A percentile compares a stretch with the other conserved stretches of the same genome.
phyloP scores from a whole-genome alignment of 1,140 invertebrate species.

The Araneus ventricosus region DNA sequence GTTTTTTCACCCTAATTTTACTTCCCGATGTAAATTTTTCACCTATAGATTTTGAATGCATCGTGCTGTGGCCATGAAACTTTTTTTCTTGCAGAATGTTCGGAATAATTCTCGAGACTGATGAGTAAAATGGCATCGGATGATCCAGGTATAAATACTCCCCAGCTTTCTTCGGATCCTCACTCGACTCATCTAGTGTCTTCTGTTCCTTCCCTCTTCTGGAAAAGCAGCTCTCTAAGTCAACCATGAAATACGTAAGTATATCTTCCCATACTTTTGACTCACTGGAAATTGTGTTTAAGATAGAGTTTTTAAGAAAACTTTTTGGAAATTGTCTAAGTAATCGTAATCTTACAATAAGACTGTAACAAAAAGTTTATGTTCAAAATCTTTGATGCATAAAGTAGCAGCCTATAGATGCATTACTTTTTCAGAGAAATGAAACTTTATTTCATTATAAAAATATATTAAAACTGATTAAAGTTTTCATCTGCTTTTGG shows the following conservation, averaged over 20 bases:
- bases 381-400: too few species aligned
- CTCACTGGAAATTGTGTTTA: too few species aligned
- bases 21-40: neutral
- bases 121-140: neutral
- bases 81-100: neutral
- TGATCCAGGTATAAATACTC: slow-evolving; percentile 45
- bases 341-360: too few species aligned
- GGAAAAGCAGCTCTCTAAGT: neutral
- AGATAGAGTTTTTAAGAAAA: too few species aligned
- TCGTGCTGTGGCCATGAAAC: neutral
- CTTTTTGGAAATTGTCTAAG: neutral
- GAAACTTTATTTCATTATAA: too few species aligned
- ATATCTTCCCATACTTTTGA: neutral
- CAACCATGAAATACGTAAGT: slow-evolving; percentile 40
- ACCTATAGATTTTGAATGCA: neutral
- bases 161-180: neutral
- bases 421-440: too few species aligned
- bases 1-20: slow-evolving; percentile 9
- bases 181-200: slow-evolving; percentile 20
- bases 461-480: too few species aligned
- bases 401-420: too few species aligned
- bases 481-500: too few species aligned
- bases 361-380: neutral
- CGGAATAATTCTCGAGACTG: neutral
- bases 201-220: neutral